Evolutionary conservation across 2,797 vertebrate genomes (phyloP), one percentile per base, ranked within the genome.

Genomic region (Spinibarbus caldwelli): DNA sequence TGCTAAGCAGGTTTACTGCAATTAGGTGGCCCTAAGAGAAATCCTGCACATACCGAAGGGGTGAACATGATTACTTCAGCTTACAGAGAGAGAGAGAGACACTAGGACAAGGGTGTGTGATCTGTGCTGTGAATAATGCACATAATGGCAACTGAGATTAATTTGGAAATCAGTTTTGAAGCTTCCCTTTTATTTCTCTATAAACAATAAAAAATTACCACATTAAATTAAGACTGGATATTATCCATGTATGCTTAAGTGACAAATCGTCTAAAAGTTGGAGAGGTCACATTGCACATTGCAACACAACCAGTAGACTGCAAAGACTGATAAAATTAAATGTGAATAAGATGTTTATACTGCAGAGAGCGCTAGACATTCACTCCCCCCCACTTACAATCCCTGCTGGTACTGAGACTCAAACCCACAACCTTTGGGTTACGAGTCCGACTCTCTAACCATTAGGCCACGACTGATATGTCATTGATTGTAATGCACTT

Each of bases 11-110:
- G 34, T 86, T 78, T 83, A 79, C 43, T 45, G 75, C 77, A 90
- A 89, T 88, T 88, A 88, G 38, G 43, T 52, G 84, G 73, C 59
- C 47, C 47, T 71, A 57, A 83, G 83, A 87, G 73, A 87, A 83
- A 89, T 75, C 67, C 72, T 49, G 66, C 62, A 68, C 36, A 89
- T 59, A 52, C 54, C 54, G 47, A 59, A 19, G 14, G 49, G 49
- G 59, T 78, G 78, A 86, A 83, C 86, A 84, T 84, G 78, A 73
- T 59, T 77, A 68, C 68, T 59, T 88, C 84, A 82, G 85, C 71
- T 78, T 78, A 64, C 57, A 52, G 47, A 72, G 86, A 89, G 62
- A 47, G 54, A 57, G 31, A 75, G 19, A 80, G 72, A 62, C 34
- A 80, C 26, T 19, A 49, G 12, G 17, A 21, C 70, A 80, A 57